Base-by-base conservation (phyloP, 2,888 invertebrate species). In the Margaritifera margaritifera region DNA sequence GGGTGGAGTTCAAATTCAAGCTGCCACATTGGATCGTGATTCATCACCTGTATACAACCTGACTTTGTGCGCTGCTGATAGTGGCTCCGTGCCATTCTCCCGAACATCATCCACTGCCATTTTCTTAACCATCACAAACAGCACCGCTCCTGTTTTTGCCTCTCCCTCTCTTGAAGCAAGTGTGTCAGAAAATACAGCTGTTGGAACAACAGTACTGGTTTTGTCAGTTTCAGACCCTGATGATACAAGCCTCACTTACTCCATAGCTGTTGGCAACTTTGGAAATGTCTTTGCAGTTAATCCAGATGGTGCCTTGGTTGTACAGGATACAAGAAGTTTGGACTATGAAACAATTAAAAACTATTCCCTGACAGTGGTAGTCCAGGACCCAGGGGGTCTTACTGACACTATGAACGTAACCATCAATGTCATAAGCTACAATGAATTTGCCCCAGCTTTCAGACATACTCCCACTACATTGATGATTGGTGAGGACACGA, bases 381-480 rank as follows among this genome's bases (percentile, higher is more conserved):
- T 96, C 2, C 95, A 95, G 86, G 97, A 98, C 91, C 94, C 93
- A 74, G 97, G 97, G 0, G 92, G 93, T 66, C 92, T 97, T 59
- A 96, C 96, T 53, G 95, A 95, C 75, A 96, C 96, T 6, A 93
- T 96, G 70, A 96, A 78, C 5, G 79, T 84, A 15, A 76, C 78
- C 57, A 68, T 85, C 31, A 68, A 62, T 19, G 70, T 85, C 20
- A 72, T 69, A 20, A 80, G 80, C 55, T 71, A 69, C 59, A 85
- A 85, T 66, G 83, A 84, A 67, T 71, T 80, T 69, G 64, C 54
- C 27, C 85, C 85, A 0, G 56, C 71, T 15, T 79, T 84, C 51
- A 64, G 22, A n/a, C 62, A 72, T 4, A 42, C 75, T 66, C 52
- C 64, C 19, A 56, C 22, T 18, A 57, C 71, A 11, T 76, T 78